phyloP scores from a whole-genome alignment of 2,888 invertebrate species.

The Microctonus aethiopoides region DNA sequence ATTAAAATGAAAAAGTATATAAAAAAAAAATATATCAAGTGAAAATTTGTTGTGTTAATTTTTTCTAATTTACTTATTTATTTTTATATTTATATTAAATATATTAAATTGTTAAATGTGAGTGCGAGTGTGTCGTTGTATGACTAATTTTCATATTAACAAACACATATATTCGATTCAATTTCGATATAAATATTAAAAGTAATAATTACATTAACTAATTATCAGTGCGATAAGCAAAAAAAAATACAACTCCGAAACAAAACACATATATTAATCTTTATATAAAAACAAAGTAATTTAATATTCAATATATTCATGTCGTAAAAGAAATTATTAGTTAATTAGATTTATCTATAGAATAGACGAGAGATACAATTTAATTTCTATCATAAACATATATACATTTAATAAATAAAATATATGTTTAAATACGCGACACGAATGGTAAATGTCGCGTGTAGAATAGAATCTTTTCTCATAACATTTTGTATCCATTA shows the following conservation, averaged over 20 bases:
- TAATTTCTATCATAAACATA: background rate
- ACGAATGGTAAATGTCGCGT: conserved; percentile 35
- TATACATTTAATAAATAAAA: background rate
- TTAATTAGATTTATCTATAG: conserved; percentile 44
- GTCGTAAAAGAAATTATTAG: conserved; percentile 35
- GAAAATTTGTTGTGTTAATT: background rate
- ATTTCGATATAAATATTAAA: background rate
- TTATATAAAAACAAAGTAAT: background rate
- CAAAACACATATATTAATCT: background rate
- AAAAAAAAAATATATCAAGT: background rate
- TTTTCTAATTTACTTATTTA: background rate
- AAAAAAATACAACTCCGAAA: background rate
- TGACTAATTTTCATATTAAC: background rate
- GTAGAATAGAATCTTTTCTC: conserved; percentile 44
- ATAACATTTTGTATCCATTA: background rate
- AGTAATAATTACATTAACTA: background rate
- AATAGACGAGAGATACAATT: conserved; percentile 36
- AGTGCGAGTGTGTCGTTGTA: background rate
- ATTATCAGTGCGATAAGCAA: background rate
- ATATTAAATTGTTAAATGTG: background rate
- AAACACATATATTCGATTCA: background rate
- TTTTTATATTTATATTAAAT: background rate
- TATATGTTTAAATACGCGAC: conserved; percentile 29
- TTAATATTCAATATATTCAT: background rate
- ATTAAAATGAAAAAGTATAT: background rate